Base-by-base conservation (phyloP, 2,113 vertebrate species). In the Myodes glareolus region DNA sequence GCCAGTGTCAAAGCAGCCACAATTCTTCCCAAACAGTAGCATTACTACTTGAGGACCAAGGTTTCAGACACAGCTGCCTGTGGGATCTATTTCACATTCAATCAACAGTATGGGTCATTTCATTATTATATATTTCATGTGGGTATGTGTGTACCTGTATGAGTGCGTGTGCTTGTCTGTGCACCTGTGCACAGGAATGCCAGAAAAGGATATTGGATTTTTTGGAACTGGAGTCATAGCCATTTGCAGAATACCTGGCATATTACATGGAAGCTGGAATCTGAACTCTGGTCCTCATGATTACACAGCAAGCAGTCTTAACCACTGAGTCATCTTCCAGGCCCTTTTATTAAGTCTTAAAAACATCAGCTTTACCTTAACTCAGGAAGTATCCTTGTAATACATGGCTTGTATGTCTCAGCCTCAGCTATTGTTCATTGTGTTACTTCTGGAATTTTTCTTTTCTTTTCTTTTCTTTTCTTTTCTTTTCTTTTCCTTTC, bases 361-460 rank as follows among this genome's bases (percentile, higher is more conserved):
- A 90, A 81, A 58, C 3, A 21, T 47, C 33, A 72, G 1, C 36
- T 0, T 33, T 5, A 2, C n/a, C 10, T 23, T 36, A 70, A n/a
- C 25, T 13, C 67, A 73, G 67, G 36, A 89, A 31, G 45, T n/a
- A 13, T 10, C 42, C 13, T 33, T 50, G 36, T 77, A 45, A 12
- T 31, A 68, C n/a, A 52, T n/a, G 47, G 65, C 33, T 39, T 33
- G 9, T 3, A 0, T 25, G 5, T 0, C 13, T 4, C 1, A 0
- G 4, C 1, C 10, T 6, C 1, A 1, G 25, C 67, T 7, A 1
- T 19, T 16, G 31, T 45, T 45, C 9, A 17, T n/a, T 7, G 0
- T 50, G 39, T 16, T 23, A 16, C 47, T 39, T 19, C 5, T 6
- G 3, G n/a, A 3, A 47, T 7, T 0, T 58, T 80, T 17, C 19